Evolutionary conservation across 92 coral and sea anemone species (phyloP), one percentile per base, ranked within the genome.

Genomic region (Zoanthus sansibaricus): DNA sequence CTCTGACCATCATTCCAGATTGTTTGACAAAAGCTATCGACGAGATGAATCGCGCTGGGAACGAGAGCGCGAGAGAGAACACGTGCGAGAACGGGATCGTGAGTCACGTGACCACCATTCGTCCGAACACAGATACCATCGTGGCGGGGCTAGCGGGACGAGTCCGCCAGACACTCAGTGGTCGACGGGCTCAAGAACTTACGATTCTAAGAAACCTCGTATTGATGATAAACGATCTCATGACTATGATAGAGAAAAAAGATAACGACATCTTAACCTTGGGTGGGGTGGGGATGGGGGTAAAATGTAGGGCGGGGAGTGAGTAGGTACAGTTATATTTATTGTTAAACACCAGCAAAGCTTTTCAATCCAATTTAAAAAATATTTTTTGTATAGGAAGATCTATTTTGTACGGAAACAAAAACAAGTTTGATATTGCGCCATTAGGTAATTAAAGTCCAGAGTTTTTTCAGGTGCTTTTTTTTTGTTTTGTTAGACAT

Each of bases 101-200:
- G 90, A 93, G 89, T 84, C 95, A 56, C 92, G 91, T 91, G 96
- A 95, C 54, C 76, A 94, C 73, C 98, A 91, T 56, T 89, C 98
- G 91, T 88, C 90, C 21, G 91, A 92, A 12, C 94, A 92, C 75
- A 89, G 94, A 86, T 83, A 59, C 89, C 84, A 79, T 10, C 74
- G 84, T 0, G 32, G 69, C 15, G 69, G 82, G 9, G 72, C 15
- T 42, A 47, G 42, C 18, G 84, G 48, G 9, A 79, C 84, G 6
- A 79, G 84, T 46, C 84, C 84, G 72, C 74, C n/a, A 55, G 84
- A 79, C 72, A 44, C 74, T 69, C 84, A 79, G 58, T 79, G 84
- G 32, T 85, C 79, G 16, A 45, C 90, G 25, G 87, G 83, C 83
- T 87, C 84, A 62, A 86, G 79, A 52, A 48, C 78, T 44, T 79